phyloP scores from a whole-genome alignment of 2,113 vertebrate genomes.

The Rhinolophus ferrumequinum region DNA sequence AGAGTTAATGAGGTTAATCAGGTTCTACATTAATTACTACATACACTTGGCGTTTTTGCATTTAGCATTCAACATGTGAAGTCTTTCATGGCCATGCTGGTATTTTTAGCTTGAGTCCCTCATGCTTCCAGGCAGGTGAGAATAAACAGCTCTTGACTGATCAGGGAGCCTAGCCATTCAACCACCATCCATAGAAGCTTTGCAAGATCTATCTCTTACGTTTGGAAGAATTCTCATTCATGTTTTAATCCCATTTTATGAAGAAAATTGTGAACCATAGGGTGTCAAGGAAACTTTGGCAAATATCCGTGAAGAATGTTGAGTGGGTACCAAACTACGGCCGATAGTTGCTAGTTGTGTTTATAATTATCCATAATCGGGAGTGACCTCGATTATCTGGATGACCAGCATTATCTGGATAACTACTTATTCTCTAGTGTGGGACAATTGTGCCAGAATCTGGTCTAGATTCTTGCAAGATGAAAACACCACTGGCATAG shows the following conservation, averaged over 20 bases:
- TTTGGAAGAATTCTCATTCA: background rate
- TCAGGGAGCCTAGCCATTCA: background rate
- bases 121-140: no score
- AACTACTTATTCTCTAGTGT: background rate
- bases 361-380: background rate
- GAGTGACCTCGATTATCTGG: no score
- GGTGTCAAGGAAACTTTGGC: background rate
- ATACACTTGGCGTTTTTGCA: background rate
- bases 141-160: background rate
- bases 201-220: background rate
- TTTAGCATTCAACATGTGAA: background rate
- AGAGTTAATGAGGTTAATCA: background rate
- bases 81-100: accelerated
- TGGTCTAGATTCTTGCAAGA: background rate
- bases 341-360: background rate
- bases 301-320: background rate
- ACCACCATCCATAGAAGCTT: background rate
- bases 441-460: background rate
- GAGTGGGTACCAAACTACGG: background rate
- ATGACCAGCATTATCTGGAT: background rate
- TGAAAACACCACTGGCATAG: background rate
- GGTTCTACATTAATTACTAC: background rate
- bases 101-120: background rate
- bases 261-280: background rate
- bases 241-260: background rate